Conservation (phyloP, 2,888 invertebrate species). For the Tanytarsus gracilentus region DNA sequence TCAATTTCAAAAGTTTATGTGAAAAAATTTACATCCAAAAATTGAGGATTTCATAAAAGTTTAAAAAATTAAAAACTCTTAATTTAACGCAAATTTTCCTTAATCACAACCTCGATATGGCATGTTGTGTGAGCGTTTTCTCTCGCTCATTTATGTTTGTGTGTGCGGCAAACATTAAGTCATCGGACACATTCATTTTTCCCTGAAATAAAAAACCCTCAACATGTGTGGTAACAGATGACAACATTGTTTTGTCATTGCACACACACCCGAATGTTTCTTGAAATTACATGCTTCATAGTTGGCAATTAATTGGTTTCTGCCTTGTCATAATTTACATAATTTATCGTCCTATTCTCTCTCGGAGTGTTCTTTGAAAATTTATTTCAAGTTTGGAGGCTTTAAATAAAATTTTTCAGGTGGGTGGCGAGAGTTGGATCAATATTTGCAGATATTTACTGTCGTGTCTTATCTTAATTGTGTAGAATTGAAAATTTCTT, state of each 20-base stretch:
- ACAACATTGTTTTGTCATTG: slow-evolving; percentile 15
- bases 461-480: too few relatives aligned
- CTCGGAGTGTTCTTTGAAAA: not conserved
- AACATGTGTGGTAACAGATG: slow-evolving; percentile 13
- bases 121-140: not conserved
- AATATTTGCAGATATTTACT: not conserved
- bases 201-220: not conserved
- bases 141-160: slow-evolving; percentile 3
- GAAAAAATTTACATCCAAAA: too few relatives aligned
- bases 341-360: slow-evolving; percentile 6
- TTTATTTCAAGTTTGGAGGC: not conserved
- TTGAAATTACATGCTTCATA: slow-evolving; percentile 1
- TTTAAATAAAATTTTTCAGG: not conserved
- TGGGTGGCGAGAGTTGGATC: not conserved
- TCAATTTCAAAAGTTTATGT: too few relatives aligned
- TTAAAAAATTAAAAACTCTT: too few relatives aligned
- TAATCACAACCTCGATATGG: too few relatives aligned
- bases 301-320: slow-evolving; percentile 10
- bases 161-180: slow-evolving; percentile 2
- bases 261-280: not conserved
- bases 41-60: too few relatives aligned
- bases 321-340: slow-evolving; percentile 12
- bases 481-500: too few relatives aligned
- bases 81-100: too few relatives aligned
- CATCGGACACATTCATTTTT: not conserved